Conservation (phyloP, 2,888 invertebrate genomes). For the Craniophora ligustri region DNA sequence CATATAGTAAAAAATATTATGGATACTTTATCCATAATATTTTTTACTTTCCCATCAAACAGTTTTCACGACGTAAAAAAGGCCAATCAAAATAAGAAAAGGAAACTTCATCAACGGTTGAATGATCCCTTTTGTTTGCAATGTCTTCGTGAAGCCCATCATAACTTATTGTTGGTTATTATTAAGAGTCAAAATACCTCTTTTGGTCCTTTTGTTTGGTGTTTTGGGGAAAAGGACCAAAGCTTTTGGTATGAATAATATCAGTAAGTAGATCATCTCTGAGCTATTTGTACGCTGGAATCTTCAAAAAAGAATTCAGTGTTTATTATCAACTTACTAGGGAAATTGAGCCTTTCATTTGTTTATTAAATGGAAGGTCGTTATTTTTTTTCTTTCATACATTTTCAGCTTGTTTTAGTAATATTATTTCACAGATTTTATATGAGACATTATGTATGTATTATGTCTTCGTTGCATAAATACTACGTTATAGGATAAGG, state of each 20-base stretch:
- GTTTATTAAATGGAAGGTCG: not conserved
- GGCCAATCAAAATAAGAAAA: constrained; percentile 23
- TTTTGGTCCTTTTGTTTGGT: constrained; percentile 29
- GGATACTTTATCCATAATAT: constrained; percentile 21
- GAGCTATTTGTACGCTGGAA: constrained; percentile 29
- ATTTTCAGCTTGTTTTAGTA: not conserved
- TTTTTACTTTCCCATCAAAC: constrained; percentile 32
- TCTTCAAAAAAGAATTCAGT: constrained; percentile 41
- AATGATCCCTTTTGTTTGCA: constrained; percentile 27
- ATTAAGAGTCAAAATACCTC: constrained; percentile 40
- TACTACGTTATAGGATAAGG: no score
- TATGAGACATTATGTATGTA: no score
- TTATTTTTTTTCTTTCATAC: constrained; percentile 18
- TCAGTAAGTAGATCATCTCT: constrained; percentile 33
- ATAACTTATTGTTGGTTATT: constrained; percentile 36
- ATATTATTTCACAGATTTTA: no score
- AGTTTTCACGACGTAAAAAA: constrained; percentile 16
- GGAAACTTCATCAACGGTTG: constrained; percentile 13
- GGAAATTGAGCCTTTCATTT: constrained; percentile 26
- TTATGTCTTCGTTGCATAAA: no score
- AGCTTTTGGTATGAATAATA: constrained; percentile 36
- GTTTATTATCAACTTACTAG: constrained; percentile 39
- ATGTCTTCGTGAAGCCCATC: constrained; percentile 19
- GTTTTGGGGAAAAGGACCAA: constrained; percentile 21
- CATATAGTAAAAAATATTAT: no score